Base-by-base conservation (phyloP, 2,888 invertebrate genomes). In the Rhagonycha fulva region DNA sequence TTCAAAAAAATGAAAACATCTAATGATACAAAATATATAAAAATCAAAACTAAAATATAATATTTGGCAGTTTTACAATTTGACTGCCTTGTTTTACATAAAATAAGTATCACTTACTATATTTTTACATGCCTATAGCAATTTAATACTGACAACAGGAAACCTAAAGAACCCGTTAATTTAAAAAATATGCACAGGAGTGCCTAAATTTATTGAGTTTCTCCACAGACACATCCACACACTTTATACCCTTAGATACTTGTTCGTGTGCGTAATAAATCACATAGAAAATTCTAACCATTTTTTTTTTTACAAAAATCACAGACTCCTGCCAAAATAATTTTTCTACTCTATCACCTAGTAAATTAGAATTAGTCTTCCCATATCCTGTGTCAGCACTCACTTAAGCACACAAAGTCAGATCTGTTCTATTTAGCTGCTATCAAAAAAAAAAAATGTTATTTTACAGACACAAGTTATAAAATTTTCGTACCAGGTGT, bases 401-500 rank as follows among this genome's bases (percentile, higher is more conserved):
- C 47, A 60, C 19, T 68, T 70, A 73, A 69, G 70, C 70, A 70
- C 28, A 66, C 63, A 62, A 68, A 72, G 74, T 74, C 72, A 78
- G 70, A 72, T 75, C 75, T 72, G 62, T 76, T 77, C 68, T 78
- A 79, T 74, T 79, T 76, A 74, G 72, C 76, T 78, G 70, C 78
- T 79, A 71, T 1, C 14, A 73, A 63, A 63, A 75, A 14, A 63
- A 75, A 14, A 11, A 67, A 63, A 24, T 3, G n/a, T 47, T 47
- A 47, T 47, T 47, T n/a, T 47, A 47, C 7, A 47, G 2, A 47
- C 7, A 47, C n/a, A 47, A 47, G 9, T 47, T 47, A n/a, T n/a
- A n/a, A n/a, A 9, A n/a, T 47, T n/a, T 47, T 66, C 85, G 79
- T 85, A 83, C 70, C 84, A 86, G 47, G 85, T 85, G 62, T 85